phyloP scores from a whole-genome alignment of 2,797 vertebrate species.

The Perodicticus potto region DNA sequence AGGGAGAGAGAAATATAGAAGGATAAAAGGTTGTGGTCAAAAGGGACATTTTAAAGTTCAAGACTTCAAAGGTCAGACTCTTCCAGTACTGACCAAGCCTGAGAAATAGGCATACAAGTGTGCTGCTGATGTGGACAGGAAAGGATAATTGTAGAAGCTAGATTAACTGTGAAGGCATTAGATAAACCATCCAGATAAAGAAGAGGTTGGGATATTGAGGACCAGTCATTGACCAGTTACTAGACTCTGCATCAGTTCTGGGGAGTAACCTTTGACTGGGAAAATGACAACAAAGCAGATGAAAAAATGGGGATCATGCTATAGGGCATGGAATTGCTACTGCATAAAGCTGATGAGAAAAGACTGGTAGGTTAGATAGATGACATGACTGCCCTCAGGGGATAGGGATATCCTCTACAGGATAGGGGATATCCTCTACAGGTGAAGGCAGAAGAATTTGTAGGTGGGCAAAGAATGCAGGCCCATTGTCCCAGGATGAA shows the following conservation, averaged over 20 bases:
- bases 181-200: background rate
- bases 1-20: constrained; percentile 33
- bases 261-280: background rate
- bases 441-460: background rate
- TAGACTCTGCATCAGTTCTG: background rate
- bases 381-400: background rate
- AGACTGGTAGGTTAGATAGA: background rate
- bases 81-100: background rate
- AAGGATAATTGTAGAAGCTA: background rate
- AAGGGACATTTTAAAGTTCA: background rate
- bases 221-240: background rate
- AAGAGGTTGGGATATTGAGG: background rate
- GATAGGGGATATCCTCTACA: no score
- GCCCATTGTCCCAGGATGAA: background rate
- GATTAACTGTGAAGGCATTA: background rate
- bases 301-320: background rate
- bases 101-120: background rate
- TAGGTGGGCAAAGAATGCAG: background rate
- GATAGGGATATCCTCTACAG: no score
- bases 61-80: constrained; percentile 24
- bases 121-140: background rate
- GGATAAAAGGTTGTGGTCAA: constrained; percentile 5
- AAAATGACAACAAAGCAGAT: background rate
- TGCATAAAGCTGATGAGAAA: background rate
- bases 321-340: background rate